Conservation (phyloP, 2,113 vertebrate species). For the Bubo blakistoni region DNA sequence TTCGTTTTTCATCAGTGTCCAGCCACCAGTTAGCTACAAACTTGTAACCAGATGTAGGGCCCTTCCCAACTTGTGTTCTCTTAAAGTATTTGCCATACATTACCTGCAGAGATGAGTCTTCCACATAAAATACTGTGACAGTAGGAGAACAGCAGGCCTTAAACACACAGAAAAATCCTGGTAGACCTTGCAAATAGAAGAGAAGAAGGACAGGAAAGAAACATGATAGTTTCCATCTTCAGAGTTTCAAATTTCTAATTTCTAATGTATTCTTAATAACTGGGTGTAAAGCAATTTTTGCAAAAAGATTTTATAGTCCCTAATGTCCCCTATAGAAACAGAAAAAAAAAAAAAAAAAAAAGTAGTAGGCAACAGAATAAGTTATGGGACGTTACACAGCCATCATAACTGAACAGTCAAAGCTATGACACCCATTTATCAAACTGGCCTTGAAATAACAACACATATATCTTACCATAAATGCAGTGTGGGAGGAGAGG, state of each 20-base stretch:
- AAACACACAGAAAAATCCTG: neutral
- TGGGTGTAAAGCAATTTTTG: neutral
- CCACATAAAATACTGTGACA: neutral
- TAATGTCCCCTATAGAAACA: neutral
- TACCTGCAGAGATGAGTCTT: neutral
- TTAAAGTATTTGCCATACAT: neutral
- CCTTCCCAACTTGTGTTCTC: neutral
- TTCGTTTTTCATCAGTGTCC: neutral
- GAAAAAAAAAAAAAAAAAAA: accelerated
- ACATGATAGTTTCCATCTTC: accelerated
- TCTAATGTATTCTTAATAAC: neutral
- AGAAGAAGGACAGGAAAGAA: neutral
- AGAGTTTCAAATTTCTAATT: neutral
- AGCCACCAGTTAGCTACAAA: neutral
- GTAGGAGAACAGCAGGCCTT: neutral
- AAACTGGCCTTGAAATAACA: constrained; percentile 20
- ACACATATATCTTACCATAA: constrained; percentile 6
- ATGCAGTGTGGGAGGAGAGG: neutral
- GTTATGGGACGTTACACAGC: constrained; percentile 1
- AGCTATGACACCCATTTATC: constrained; percentile 32
- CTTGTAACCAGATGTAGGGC: neutral
- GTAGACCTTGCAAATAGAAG: neutral
- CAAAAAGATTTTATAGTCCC: neutral
- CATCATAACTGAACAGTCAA: constrained; percentile 27
- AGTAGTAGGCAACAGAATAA: neutral